Conservation (phyloP, 2,113 vertebrate genomes). For the Thunnus thynnus region DNA sequence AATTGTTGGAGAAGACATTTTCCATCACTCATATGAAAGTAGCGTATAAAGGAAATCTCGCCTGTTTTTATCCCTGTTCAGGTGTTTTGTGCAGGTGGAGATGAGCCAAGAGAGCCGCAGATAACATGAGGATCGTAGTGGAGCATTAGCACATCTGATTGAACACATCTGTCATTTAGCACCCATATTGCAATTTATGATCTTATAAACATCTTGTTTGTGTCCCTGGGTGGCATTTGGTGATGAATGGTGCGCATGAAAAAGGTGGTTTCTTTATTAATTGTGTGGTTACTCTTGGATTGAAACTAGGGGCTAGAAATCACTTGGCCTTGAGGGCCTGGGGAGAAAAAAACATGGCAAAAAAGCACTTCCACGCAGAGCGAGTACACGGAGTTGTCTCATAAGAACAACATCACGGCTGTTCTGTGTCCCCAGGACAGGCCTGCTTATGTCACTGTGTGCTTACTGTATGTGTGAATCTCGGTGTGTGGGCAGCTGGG, state of each 20-base stretch:
- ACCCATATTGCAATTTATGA: constrained; percentile 34
- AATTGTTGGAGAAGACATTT: constrained; percentile 40
- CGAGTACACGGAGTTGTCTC: constrained; percentile 37
- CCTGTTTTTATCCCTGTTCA: constrained; percentile 30
- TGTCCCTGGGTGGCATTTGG: constrained; percentile 27
- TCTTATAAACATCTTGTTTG: constrained; percentile 40
- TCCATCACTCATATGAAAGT: constrained; percentile 26
- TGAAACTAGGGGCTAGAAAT: constrained; percentile 34
- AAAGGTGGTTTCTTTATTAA: constrained; percentile 47
- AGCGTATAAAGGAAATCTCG: constrained; percentile 10
- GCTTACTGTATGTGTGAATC: constrained; percentile 52
- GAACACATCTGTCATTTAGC: constrained; percentile 50
- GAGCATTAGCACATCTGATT: constrained; percentile 54
- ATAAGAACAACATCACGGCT: constrained; percentile 53
- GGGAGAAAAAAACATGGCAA: neutral
- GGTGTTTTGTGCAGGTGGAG: constrained; percentile 34
- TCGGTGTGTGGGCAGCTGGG: constrained; percentile 55
- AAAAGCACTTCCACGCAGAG: constrained; percentile 12
- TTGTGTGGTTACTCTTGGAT: constrained; percentile 4
- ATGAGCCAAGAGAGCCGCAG: constrained; percentile 21
- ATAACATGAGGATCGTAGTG: neutral
- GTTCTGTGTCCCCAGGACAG: constrained; percentile 57
- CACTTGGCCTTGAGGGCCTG: constrained; percentile 13
- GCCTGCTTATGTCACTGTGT: constrained; percentile 52
- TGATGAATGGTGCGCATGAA: constrained; percentile 32